Conservation (phyloP, 23 tunicate species). For the Trididemnum nubilum region DNA sequence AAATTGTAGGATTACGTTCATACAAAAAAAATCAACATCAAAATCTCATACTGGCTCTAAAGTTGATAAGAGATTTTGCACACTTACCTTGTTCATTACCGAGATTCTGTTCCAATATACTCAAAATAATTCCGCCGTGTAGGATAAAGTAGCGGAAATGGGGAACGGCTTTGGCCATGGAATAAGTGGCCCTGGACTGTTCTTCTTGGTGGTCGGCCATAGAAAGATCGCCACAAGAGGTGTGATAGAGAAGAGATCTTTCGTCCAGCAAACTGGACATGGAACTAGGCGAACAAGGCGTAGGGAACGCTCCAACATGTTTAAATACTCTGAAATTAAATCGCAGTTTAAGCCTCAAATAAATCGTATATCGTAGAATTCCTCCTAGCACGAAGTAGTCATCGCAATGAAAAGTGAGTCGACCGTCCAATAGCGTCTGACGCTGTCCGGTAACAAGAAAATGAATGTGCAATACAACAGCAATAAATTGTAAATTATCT, state of each 20-base stretch:
- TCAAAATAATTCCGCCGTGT: slow-evolving; percentile 53
- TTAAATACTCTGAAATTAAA: slow-evolving; percentile 67
- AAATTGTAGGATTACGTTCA: too few species aligned
- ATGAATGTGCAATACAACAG: too few species aligned
- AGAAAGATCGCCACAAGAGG: slow-evolving; percentile 33
- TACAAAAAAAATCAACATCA: too few species aligned
- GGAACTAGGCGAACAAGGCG: slow-evolving; percentile 79
- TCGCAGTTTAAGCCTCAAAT: too few species aligned
- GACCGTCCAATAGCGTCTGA: too few species aligned
- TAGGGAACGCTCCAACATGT: slow-evolving; percentile 83
- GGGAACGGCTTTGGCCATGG: slow-evolving; percentile 61
- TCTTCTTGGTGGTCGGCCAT: background rate
- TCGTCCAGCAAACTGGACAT: slow-evolving; percentile 84
- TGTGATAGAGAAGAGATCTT: slow-evolving; percentile 54
- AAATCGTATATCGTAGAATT: background rate
- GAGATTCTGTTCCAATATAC: slow-evolving; percentile 74
- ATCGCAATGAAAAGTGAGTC: too few species aligned
- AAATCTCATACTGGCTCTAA: too few species aligned
- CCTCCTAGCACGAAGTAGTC: too few species aligned
- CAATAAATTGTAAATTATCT: too few species aligned
- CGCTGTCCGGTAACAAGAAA: too few species aligned
- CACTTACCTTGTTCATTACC: slow-evolving; percentile 68
- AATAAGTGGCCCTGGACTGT: background rate
- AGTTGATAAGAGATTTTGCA: too few species aligned
- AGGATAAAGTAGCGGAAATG: slow-evolving; percentile 76